Conservation (phyloP, 2,797 vertebrate genomes). For the Lepilemur septentrionalis region DNA sequence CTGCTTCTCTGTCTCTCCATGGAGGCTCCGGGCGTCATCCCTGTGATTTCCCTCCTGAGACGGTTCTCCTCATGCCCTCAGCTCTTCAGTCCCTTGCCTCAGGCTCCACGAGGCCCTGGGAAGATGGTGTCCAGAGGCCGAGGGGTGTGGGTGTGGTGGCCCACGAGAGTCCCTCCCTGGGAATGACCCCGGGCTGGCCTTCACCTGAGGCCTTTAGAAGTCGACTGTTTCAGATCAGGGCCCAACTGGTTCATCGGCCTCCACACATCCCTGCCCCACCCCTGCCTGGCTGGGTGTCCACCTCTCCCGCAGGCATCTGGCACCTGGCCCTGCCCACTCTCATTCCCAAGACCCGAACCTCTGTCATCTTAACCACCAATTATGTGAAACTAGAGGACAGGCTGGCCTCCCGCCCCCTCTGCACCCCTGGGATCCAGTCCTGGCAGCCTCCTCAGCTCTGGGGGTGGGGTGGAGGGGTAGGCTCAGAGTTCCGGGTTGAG, state of each 20-base stretch:
- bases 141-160: not conserved
- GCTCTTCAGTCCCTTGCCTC: not conserved
- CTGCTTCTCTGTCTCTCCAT: not conserved
- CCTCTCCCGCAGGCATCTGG: not conserved
- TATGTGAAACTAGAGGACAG: not conserved
- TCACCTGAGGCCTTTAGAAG: not conserved
- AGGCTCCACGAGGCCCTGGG: not conserved
- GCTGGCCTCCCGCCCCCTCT: not conserved
- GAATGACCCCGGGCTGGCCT: not conserved
- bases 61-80: no score
- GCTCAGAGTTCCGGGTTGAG: not conserved
- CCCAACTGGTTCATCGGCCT: not conserved
- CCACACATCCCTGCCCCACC: not conserved
- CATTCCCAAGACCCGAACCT: not conserved
- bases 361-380: not conserved
- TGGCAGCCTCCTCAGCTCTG: not conserved
- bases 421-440: rapidly evolving
- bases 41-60: not conserved
- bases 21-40: not conserved
- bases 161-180: not conserved
- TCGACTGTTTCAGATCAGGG: not conserved
- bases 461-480: rapidly evolving
- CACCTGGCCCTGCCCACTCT: not conserved
- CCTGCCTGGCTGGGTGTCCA: not conserved
- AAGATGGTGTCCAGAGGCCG: not conserved